Conservation (phyloP, 2,888 invertebrate species). For the Poecilus cupreus region DNA sequence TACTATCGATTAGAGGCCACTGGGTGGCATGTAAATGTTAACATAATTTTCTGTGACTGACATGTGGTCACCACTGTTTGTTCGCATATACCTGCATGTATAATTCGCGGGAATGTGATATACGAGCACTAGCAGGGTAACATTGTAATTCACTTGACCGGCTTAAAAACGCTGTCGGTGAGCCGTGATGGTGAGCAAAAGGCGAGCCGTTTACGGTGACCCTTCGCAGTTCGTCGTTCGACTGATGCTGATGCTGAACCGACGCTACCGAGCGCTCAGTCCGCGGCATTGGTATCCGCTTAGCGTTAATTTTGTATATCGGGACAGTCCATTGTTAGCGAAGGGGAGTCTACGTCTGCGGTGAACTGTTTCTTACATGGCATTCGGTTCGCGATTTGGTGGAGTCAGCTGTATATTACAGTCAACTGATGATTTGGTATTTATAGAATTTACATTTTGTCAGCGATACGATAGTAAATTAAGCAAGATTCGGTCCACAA, state of each 20-base stretch:
- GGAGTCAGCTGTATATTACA: slow-evolving; percentile 31
- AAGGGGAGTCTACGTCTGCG: neutral
- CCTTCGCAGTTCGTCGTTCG: neutral
- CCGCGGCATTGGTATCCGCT: slow-evolving; percentile 16
- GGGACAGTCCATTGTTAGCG: neutral
- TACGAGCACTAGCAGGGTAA: neutral
- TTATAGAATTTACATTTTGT: slow-evolving; percentile 37
- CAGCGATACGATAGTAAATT: slow-evolving; percentile 10
- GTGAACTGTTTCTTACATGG: slow-evolving; percentile 25
- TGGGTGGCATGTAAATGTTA: slow-evolving; percentile 1
- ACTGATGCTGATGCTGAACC: neutral
- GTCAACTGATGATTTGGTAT: neutral
- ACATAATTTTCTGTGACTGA: slow-evolving; percentile 40
- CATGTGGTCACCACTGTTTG: slow-evolving; percentile 9
- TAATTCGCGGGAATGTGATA: slow-evolving; percentile 3
- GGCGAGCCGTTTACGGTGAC: neutral
- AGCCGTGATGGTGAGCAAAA: neutral
- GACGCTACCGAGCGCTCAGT: neutral
- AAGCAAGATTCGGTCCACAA: slow-evolving; percentile 6
- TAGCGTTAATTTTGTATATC: slow-evolving; percentile 15
- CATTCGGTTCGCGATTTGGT: slow-evolving; percentile 5
- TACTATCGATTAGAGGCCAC: slow-evolving; percentile 7
- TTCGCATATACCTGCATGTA: neutral
- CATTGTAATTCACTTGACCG: slow-evolving; percentile 9
- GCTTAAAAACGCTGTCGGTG: neutral